Evolutionary conservation across 2,113 vertebrate genomes (phyloP), one percentile per base, ranked within the genome.

Genomic region (Mastomys natalensis): DNA sequence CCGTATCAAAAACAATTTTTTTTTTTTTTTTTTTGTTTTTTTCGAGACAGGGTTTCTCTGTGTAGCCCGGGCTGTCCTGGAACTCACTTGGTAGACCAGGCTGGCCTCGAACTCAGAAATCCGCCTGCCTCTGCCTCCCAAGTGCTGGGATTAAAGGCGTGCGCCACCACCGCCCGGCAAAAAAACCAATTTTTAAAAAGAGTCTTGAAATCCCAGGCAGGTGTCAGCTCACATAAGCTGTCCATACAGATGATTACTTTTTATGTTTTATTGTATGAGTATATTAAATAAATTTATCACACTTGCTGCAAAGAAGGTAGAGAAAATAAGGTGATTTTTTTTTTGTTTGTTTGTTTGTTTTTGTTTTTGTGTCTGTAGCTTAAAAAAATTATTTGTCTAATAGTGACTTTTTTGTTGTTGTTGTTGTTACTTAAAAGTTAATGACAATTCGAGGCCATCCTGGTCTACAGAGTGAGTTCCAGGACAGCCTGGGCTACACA

Each of bases 171-270:
- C n/a, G n/a, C n/a, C n/a, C n/a, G n/a, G n/a, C n/a, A n/a, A n/a
- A n/a, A n/a, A n/a, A 85, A 62, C 29, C 15, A 3, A 1, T 40
- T 16, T 40, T 10, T 40, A 72, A 43, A 40, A 43, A 60, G 37
- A 22, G 22, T 53, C 58, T 92, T n/a, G 70, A 97, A 95, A 95
- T 90, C 97, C 19, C 10, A 90, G 74, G 34, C 51, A 34, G 85
- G 3, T 95, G 19, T 87, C 76, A 60, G 34, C 73, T 91, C 64
- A 66, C 5, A 58, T 87, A 81, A 88, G 11, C 72, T 66, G 19
- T 40, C 89, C 78, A 80, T 90, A 91, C 37, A 82, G 78, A 76
- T 81, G 45, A 60, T 94, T 76, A 87, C 95, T 17, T 80, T 89
- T 21, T 93, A 7, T 3, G 51, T 64, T 93, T 95, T 95, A 62